Conservation (phyloP, 2,113 vertebrate species). For the Myiozetetes cayanensis region DNA sequence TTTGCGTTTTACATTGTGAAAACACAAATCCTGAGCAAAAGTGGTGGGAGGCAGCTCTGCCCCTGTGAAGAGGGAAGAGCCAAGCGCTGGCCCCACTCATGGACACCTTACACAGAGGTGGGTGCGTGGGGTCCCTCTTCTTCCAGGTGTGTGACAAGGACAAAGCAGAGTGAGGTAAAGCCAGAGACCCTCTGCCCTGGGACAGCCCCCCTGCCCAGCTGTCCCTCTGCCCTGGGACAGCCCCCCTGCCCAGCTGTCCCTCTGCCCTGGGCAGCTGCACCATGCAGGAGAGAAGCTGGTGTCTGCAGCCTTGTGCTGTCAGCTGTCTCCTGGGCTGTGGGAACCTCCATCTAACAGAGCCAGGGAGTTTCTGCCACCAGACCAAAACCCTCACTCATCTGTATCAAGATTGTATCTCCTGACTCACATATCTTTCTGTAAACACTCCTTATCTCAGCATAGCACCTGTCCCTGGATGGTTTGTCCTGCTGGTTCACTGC, state of each 20-base stretch:
- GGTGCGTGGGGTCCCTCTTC: accelerated
- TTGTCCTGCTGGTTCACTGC: accelerated
- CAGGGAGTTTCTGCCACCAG: neutral
- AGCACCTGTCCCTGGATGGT: neutral
- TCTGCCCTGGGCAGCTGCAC: neutral
- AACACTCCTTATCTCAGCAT: accelerated
- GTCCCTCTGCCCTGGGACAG: no score
- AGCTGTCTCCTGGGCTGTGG: accelerated
- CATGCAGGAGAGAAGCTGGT: accelerated
- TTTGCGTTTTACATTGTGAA: neutral
- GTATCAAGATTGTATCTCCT: accelerated
- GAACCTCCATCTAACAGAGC: accelerated
- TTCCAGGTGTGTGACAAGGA: neutral
- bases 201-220: neutral
- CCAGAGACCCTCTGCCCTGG: neutral
- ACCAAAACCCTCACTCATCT: neutral
- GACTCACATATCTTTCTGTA: accelerated
- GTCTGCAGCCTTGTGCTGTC: accelerated
- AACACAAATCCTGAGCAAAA: neutral
- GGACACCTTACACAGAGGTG: neutral
- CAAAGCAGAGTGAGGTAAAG: neutral
- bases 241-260: no score
- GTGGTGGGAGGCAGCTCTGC: neutral
- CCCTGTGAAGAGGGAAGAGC: neutral
- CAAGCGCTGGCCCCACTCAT: accelerated